phyloP scores from a whole-genome alignment of 2,888 invertebrate genomes.

The Fissipunctia ypsillon region DNA sequence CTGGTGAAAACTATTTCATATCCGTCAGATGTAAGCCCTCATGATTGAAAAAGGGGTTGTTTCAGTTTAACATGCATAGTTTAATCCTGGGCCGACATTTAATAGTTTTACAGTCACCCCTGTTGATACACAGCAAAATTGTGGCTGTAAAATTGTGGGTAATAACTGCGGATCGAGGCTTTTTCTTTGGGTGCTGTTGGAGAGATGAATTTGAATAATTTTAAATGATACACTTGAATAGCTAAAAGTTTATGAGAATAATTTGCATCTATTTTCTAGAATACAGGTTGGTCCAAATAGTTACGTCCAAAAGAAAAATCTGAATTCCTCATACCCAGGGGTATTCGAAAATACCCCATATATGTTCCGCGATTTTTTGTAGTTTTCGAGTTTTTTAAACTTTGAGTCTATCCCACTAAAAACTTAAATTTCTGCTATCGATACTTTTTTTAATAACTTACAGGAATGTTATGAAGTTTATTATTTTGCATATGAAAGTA shows the following conservation, averaged over 20 bases:
- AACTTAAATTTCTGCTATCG: too few species aligned
- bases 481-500: too few species aligned
- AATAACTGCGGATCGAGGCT: background rate
- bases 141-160: constrained; percentile 19
- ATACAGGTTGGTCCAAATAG: too few species aligned
- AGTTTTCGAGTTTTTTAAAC: too few species aligned
- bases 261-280: too few species aligned
- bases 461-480: too few species aligned
- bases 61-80: constrained; percentile 72
- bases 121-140: constrained; percentile 36
- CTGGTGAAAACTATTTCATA: constrained; percentile 65
- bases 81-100: constrained; percentile 77
- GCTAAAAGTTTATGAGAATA: background rate
- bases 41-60: constrained; percentile 71
- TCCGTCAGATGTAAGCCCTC: constrained; percentile 63
- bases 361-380: too few species aligned
- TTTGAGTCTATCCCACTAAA: too few species aligned
- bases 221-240: background rate
- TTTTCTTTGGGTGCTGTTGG: background rate
- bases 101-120: constrained; percentile 79
- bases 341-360: too few species aligned
- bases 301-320: too few species aligned
- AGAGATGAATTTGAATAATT: constrained; percentile 23
- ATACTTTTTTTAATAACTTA: too few species aligned
- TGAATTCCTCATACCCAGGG: too few species aligned